phyloP scores from a whole-genome alignment of 2,888 invertebrate genomes.

The Loripinus fragilis region DNA sequence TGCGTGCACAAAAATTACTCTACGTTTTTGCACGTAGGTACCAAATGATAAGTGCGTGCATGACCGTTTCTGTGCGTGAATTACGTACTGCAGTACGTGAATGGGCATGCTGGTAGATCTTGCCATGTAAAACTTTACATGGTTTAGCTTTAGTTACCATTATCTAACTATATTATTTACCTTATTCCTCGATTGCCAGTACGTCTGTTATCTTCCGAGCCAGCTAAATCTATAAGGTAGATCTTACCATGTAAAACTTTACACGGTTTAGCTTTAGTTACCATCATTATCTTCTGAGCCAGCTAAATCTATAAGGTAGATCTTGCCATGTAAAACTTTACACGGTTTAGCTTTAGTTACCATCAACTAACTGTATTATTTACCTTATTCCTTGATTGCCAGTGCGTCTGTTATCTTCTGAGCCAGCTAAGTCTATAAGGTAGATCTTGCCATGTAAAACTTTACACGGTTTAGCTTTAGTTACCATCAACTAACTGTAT shows the following conservation, averaged over 20 bases:
- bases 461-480: constrained; percentile 54
- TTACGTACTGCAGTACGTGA: no score
- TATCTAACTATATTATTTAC: no score
- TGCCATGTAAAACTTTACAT: constrained; percentile 58
- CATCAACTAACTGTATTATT: no score
- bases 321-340: constrained; percentile 72
- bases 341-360: constrained; percentile 61
- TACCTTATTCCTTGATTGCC: constrained; percentile 81
- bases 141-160: constrained; percentile 67
- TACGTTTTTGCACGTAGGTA: no score
- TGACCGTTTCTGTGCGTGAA: no score
- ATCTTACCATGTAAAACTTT: constrained; percentile 75
- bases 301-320: constrained; percentile 80
- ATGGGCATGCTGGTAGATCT: no score
- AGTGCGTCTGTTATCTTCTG: constrained; percentile 80
- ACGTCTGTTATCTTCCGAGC: constrained; percentile 80
- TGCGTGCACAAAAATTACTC: no score
- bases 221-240: constrained; percentile 81
- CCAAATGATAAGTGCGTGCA: no score
- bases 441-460: constrained; percentile 77
- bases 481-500: constrained; percentile 70
- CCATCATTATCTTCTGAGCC: constrained; percentile 81
- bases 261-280: constrained; percentile 59
- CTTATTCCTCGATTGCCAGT: constrained; percentile 81
- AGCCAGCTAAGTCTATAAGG: constrained; percentile 81